Evolutionary conservation across 2,113 vertebrate genomes (phyloP).

Genomic region (Peromyscus polionotus): DNA sequence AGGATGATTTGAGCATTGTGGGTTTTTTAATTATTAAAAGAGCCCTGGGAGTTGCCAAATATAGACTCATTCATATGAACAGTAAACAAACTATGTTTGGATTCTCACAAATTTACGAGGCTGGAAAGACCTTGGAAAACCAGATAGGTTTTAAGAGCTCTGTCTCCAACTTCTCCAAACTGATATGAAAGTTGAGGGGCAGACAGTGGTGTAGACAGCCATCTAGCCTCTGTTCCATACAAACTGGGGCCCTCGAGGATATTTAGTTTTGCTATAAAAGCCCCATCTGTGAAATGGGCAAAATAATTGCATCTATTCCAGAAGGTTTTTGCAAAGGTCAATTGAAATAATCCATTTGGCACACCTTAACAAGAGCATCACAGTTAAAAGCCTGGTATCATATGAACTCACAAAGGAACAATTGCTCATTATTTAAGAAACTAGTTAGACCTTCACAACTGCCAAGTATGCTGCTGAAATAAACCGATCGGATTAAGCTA

Average conservation of each 20-base stretch:
- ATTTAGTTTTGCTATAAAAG: background rate
- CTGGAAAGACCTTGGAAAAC: slow-evolving; percentile 52
- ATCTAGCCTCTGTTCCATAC: background rate
- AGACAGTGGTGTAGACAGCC: background rate
- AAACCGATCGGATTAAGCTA: background rate
- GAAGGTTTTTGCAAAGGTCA: background rate
- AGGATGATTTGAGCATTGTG: slow-evolving; percentile 45
- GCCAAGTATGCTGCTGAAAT: background rate
- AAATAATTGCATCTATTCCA: background rate
- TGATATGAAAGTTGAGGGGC: background rate
- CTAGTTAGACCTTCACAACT: background rate
- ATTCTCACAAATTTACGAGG: slow-evolving; percentile 56
- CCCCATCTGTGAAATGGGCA: slow-evolving; percentile 5
- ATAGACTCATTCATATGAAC: slow-evolving; percentile 67
- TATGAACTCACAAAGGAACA: background rate
- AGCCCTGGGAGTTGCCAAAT: slow-evolving; percentile 63
- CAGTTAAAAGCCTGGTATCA: background rate
- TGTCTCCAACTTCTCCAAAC: background rate
- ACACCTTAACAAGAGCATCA: background rate
- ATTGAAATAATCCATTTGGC: background rate
- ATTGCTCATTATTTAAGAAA: background rate
- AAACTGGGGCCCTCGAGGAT: background rate
- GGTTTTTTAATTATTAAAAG: slow-evolving; percentile 61
- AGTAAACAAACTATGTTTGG: slow-evolving; percentile 68
- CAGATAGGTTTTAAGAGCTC: slow-evolving; percentile 5